Conservation (phyloP, 2,797 vertebrate genomes). For the Gallirallus australis region DNA sequence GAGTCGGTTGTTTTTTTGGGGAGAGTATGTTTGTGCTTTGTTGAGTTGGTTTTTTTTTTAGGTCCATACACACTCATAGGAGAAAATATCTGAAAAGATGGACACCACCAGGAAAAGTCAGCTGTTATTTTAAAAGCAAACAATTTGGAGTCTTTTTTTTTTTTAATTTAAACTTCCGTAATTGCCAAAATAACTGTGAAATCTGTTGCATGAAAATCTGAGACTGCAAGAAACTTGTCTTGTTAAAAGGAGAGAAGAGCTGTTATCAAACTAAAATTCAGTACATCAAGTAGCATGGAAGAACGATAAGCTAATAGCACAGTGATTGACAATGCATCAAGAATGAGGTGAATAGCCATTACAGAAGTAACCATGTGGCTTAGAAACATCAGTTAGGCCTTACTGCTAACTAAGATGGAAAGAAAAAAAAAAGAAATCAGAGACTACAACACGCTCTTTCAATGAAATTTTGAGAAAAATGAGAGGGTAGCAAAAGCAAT, state of each 20-base stretch:
- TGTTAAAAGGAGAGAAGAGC: background rate
- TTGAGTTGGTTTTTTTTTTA: background rate
- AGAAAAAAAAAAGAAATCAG: background rate
- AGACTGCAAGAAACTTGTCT: conserved; percentile 25
- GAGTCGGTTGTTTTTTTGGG: too few relatives aligned
- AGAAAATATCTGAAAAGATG: background rate
- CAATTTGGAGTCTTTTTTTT: background rate
- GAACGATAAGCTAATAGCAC: background rate
- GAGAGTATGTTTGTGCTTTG: too few relatives aligned
- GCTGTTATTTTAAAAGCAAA: background rate
- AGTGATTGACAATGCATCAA: background rate
- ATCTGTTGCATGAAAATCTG: conserved; percentile 20
- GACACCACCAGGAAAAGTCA: background rate
- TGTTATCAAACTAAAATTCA: conserved; percentile 18
- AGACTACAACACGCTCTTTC: background rate
- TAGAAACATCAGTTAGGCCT: background rate
- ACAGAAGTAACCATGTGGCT: background rate
- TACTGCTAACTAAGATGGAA: background rate
- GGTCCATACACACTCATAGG: background rate
- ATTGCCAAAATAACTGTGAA: conserved; percentile 55
- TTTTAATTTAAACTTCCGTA: conserved; percentile 11
- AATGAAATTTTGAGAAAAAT: background rate
- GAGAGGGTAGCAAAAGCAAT: background rate
- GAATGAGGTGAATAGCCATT: conserved; percentile 18
- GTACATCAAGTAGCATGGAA: conserved; percentile 11